Evolutionary conservation across 2,797 vertebrate genomes (phyloP), one percentile per base, ranked within the genome.

Genomic region (Thripadectes ignobilis): DNA sequence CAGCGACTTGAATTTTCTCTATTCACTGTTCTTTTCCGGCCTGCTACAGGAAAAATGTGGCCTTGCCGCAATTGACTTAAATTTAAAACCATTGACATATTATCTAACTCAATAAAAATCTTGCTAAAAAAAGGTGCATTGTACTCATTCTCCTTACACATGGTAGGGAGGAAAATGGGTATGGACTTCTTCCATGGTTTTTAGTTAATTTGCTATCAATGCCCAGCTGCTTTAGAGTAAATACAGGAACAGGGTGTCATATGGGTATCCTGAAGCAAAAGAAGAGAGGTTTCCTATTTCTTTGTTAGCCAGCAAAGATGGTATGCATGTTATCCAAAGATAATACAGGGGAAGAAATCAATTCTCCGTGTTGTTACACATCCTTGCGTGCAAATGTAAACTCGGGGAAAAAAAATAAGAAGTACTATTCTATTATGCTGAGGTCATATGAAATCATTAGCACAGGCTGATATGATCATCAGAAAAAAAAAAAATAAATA

Each of bases 211-310:
- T 23, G 30, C 92, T 95, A 81, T 93, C 91, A 74, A 89, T 75
- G 54, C 86, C 87, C 92, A 93, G 95, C 85, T 93, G 94, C 77
- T 88, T 92, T 96, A 92, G 94, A 95, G 92, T 96, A 97, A 96
- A 95, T 62, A 92, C 54, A 51, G 90, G 91, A 91, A 94, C 76
- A 78, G 80, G 88, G 95, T 87, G 81, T 95, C 95, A 92, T 49
- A 54, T 20, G 85, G 69, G 89, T 92, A 90, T 94, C 89, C 94
- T 92, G 94, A 94, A 95, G 92, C 82, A 72, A 88, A 94, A 94
- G 96, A 88, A 96, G 95, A 95, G 90, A 93, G 89, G 93, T 93
- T 97, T 96, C 96, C 96, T 96, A 97, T 96, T 97, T 97, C 95
- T 97, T 97, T 97, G 97, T 97, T 96, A 97, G 85, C 83, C 86